Evolutionary conservation across 2,113 vertebrate genomes (phyloP).

Genomic region (Rhadina sibilatrix): DNA sequence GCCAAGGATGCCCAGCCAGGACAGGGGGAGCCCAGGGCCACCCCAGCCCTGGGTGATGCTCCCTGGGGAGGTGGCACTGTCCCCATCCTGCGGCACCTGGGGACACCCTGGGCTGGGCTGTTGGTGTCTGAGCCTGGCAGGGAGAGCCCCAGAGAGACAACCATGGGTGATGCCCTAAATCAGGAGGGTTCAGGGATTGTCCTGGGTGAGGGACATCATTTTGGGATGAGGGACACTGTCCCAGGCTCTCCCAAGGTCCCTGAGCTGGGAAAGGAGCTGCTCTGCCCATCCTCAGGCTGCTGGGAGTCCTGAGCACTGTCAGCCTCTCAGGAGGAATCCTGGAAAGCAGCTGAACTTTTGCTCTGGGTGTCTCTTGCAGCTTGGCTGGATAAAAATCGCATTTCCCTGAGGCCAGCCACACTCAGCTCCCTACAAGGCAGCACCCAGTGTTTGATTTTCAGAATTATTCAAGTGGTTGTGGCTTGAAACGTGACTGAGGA

Average conservation of each 20-base stretch:
- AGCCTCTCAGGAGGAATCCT: accelerated
- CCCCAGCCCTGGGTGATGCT: not conserved
- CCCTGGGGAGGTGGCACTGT: not conserved
- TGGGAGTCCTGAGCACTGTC: accelerated
- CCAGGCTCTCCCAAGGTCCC: not conserved
- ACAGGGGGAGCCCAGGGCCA: not conserved
- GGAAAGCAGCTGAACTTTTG: not conserved
- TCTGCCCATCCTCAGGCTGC: not conserved
- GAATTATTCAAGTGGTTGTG: conserved; percentile 61
- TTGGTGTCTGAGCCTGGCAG: accelerated
- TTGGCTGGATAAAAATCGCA: accelerated
- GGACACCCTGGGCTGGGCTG: not conserved
- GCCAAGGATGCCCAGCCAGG: accelerated
- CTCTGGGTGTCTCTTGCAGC: not conserved
- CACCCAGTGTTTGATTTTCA: conserved; percentile 29
- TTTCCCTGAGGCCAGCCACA: not conserved
- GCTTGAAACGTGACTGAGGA: conserved; percentile 69
- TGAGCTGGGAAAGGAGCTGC: not conserved
- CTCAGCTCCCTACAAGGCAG: not conserved
- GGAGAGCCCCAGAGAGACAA: not conserved
- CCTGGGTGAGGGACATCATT: accelerated
- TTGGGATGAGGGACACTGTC: too few relatives aligned
- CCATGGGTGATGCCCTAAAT: accelerated
- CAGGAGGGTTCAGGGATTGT: not conserved
- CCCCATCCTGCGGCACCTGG: not conserved